These are phyloP conservation scores for Nyctereutes procyonoides DNA, from an alignment of 2,113 vertebrate genomes.

Conservation along the genomic window DNA sequence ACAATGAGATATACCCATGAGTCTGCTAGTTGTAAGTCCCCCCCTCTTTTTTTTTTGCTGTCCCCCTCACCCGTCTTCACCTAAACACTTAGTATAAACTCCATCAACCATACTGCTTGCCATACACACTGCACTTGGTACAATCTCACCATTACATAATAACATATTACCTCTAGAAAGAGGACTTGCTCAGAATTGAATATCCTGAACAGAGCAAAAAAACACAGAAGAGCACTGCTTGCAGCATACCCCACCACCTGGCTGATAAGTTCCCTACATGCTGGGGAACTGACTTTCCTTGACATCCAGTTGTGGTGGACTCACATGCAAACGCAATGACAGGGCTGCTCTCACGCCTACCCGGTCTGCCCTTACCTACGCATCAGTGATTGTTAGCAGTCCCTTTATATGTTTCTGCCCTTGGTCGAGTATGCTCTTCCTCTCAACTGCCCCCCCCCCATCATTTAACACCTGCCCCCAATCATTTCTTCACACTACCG, in stretches of 20 bases:
- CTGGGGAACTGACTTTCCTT: not conserved
- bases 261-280: not conserved
- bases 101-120: not conserved
- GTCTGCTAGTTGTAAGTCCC: not conserved
- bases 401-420: not conserved
- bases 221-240: not conserved
- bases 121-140: not conserved
- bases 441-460: not conserved
- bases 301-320: no score
- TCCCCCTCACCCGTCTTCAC: not conserved
- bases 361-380: no score
- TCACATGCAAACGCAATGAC: accelerated
- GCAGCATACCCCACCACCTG: not conserved
- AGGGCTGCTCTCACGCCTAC: not conserved
- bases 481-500: not conserved
- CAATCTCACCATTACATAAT: not conserved
- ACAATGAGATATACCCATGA: not conserved
- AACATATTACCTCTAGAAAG: not conserved
- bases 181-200: not conserved
- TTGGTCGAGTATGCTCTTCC: not conserved
- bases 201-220: not conserved
- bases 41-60: not conserved
- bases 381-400: not conserved
- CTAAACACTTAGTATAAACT: not conserved
- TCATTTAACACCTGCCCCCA: not conserved